Percentiles rank a stretch among this genome's conserved stretches.
Evolutionary conservation across 2,888 invertebrate genomes (phyloP).

Genomic region (Rhopalosiphum nymphaeae): DNA sequence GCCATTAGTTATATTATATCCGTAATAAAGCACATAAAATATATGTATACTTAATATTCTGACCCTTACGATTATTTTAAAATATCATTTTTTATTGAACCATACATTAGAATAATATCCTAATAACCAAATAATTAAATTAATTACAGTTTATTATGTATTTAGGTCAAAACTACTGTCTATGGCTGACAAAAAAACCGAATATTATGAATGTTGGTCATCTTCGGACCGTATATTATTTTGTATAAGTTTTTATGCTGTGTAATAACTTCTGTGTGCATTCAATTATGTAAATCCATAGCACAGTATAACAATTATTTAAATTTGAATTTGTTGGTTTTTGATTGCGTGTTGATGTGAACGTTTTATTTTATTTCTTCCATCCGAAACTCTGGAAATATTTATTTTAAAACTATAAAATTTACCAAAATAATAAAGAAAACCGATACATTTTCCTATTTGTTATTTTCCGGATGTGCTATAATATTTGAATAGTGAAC

Average conservation of each 20-base stretch:
- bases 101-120: neutral
- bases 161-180: neutral
- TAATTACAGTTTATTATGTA: slow-evolving; percentile 1
- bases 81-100: neutral
- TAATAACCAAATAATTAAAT: neutral
- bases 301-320: neutral
- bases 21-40: neutral
- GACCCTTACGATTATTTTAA: neutral
- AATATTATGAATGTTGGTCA: slow-evolving; percentile 7
- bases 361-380: neutral
- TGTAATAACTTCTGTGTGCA: neutral
- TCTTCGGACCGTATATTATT: neutral
- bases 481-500: neutral
- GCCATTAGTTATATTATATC: neutral
- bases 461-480: neutral
- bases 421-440: neutral
- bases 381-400: neutral
- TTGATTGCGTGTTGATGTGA: neutral
- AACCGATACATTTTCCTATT: neutral
- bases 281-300: neutral
- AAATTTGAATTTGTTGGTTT: neutral
- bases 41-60: neutral
- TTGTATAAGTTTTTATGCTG: neutral
- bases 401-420: neutral
- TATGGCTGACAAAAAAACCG: neutral